Conservation (phyloP, 2,113 vertebrate genomes). For the Lagenorhynchus albirostris region DNA sequence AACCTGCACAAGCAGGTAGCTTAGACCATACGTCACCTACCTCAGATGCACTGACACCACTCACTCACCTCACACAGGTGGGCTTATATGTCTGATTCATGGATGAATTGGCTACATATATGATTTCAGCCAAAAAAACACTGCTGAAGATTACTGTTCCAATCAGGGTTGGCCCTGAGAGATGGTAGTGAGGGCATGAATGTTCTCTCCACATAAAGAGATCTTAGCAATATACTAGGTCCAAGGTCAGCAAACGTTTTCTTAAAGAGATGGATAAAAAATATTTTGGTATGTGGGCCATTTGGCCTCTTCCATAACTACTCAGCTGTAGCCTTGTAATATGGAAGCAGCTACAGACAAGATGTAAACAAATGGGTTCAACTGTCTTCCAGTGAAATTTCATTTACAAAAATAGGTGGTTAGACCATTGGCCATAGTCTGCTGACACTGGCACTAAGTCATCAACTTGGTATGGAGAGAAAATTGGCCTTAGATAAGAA, state of each 20-base stretch:
- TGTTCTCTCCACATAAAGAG: neutral
- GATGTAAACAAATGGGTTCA: too few relatives aligned
- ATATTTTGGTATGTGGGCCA: neutral
- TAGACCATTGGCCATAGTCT: neutral
- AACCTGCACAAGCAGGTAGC: neutral
- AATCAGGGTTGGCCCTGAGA: neutral
- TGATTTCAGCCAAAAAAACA: neutral
- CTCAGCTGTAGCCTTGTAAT: accelerated
- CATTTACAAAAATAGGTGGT: too few relatives aligned
- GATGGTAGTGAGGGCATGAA: neutral
- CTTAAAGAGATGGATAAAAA: neutral
- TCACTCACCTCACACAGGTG: neutral
- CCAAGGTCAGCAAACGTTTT: neutral
- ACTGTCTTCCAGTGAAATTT: neutral
- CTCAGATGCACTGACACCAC: neutral
- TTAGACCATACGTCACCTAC: neutral
- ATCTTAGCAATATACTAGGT: neutral
- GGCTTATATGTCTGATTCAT: neutral
- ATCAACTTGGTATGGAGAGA: neutral
- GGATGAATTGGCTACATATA: neutral
- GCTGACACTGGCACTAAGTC: neutral
- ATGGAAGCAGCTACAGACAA: neutral
- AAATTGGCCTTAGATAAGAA: neutral
- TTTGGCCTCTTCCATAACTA: neutral
- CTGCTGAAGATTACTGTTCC: neutral